These are phyloP conservation scores for Drosophila meridiana DNA, from an alignment of 2,888 invertebrate species.

Conservation along the genomic window DNA sequence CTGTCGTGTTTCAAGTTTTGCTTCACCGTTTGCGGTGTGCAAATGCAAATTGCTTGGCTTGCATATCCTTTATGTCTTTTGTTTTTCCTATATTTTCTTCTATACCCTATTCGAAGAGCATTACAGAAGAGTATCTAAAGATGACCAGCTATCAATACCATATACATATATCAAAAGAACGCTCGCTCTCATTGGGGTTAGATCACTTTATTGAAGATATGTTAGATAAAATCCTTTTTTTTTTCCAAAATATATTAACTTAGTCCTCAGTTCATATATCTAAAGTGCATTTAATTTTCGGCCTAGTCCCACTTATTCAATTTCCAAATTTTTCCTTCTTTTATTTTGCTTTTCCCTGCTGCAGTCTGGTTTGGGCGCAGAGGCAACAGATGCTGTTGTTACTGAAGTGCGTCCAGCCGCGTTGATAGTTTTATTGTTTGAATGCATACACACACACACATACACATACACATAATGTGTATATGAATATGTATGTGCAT, in stretches of 20 bases:
- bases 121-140: background rate
- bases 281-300: background rate
- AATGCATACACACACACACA: conserved; percentile 32
- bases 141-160: background rate
- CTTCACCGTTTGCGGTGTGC: conserved; percentile 79
- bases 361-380: conserved; percentile 21
- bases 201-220: background rate
- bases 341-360: background rate
- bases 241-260: background rate
- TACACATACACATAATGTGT: conserved; percentile 29
- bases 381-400: conserved; percentile 57
- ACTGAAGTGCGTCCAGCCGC: conserved; percentile 71
- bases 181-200: too few relatives aligned
- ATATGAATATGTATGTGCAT: background rate
- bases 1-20: conserved; percentile 69
- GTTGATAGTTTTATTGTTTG: conserved; percentile 71
- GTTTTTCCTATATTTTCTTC: conserved; percentile 6
- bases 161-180: background rate
- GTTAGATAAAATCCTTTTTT: background rate
- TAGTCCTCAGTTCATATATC: background rate
- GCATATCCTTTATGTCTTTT: conserved; percentile 67
- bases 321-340: background rate
- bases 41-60: conserved; percentile 79
- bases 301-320: background rate
- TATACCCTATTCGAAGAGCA: conserved; percentile 7